Conservation (phyloP, 2,113 vertebrate genomes). For the Psittacus erithacus region DNA sequence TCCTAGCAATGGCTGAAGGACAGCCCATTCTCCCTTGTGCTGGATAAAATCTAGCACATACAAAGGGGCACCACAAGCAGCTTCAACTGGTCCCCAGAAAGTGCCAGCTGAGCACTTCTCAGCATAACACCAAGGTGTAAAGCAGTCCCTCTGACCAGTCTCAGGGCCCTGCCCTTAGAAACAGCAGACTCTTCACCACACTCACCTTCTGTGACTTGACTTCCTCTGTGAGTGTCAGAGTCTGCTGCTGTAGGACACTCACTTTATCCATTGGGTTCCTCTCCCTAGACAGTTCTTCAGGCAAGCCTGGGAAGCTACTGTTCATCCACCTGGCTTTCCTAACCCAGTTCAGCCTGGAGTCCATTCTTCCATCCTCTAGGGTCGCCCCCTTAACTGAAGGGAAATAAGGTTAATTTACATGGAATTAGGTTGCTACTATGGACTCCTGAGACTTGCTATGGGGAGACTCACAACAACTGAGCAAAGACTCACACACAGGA, state of each 20-base stretch:
- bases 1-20: background rate
- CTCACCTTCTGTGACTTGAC: slow-evolving; percentile 91
- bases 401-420: background rate
- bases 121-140: background rate
- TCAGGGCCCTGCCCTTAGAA: background rate
- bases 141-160: background rate
- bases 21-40: background rate
- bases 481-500: background rate
- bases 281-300: slow-evolving; percentile 57
- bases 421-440: background rate
- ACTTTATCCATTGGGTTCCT: slow-evolving; percentile 65
- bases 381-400: slow-evolving; percentile 32
- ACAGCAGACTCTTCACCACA: background rate
- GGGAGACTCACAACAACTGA: background rate
- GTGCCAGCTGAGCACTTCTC: background rate
- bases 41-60: background rate
- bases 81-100: background rate
- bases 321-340: slow-evolving; percentile 72
- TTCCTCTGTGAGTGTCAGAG: slow-evolving; percentile 82
- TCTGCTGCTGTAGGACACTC: slow-evolving; percentile 81
- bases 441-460: background rate
- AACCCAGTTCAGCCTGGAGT: slow-evolving; percentile 36
- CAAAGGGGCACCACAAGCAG: background rate
- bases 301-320: slow-evolving; percentile 67
- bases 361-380: slow-evolving; percentile 24